These are phyloP conservation scores for Julus scandinavius DNA, from an alignment of 2,888 invertebrate genomes.

Conservation along the genomic window DNA sequence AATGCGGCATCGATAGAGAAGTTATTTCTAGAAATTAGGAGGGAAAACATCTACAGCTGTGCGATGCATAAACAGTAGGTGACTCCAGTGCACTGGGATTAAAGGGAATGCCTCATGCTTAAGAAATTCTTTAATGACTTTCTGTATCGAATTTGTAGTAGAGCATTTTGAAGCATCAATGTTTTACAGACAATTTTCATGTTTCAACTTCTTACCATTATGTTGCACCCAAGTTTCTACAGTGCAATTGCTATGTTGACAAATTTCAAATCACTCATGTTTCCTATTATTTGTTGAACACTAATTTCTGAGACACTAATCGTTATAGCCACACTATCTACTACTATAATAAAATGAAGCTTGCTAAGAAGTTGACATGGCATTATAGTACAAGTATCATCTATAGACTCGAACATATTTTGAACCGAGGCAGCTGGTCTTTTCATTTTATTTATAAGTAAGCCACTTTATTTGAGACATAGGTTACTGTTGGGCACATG, in stretches of 20 bases:
- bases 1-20: slow-evolving; percentile 16
- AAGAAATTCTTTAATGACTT: background rate
- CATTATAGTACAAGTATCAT: background rate
- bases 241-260: too few species aligned
- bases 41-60: background rate
- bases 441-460: background rate
- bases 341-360: background rate
- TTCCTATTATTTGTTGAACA: too few species aligned
- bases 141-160: too few species aligned
- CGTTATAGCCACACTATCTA: too few species aligned
- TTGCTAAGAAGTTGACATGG: background rate
- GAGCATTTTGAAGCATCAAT: too few species aligned
- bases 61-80: background rate
- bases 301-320: too few species aligned
- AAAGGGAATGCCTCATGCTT: background rate
- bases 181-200: too few species aligned
- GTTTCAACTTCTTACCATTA: too few species aligned
- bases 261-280: too few species aligned
- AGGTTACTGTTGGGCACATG: slow-evolving; percentile 7
- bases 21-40: slow-evolving; percentile 8
- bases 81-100: background rate
- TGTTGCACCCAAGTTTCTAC: too few species aligned
- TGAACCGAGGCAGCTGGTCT: background rate
- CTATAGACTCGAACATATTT: background rate
- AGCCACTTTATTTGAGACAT: background rate